Evolutionary conservation across 1,140 invertebrate genomes (phyloP), one percentile per base, ranked within the genome.

Genomic region (Papilio machaon): DNA sequence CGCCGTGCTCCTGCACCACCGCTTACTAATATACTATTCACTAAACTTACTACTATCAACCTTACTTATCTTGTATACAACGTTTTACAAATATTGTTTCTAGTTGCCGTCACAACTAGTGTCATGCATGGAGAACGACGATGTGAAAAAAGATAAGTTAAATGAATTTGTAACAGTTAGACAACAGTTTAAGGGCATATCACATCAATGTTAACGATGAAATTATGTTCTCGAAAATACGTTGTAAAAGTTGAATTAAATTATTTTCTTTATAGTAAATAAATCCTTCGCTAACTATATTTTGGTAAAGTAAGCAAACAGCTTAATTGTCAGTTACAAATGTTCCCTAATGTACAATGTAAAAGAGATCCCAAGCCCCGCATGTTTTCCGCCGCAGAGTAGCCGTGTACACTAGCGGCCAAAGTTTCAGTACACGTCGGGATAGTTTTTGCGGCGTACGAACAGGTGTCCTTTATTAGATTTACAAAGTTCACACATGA

Each of bases 381-480:
- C 17, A 19, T n/a, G 17, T 64, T 8, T 23, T 64, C 9, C 9
- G 23, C 19, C 23, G 30, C 19, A 64, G 60, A 64, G 60, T 4
- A 30, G 19, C 60, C 3, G 9, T 49, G 52, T 54, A 60, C 58
- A 74, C 43, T 13, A 60, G 75, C 15, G 54, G 52, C 13, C 52
- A 58, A 64, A 78, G 23, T 78, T 78, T 60, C 19, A 0, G 46
- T 38, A 46, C 52, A 78, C 3, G 54, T 52, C 30, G 47, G 54
- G 38, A 7, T 75, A 79, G 77, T 79, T 79, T 67, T 64, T 60
- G 54, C 23, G 60, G 52, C 77, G 43, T 13, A 30, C 15, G 30
- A 79, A 47, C 77, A 64, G 77, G 77, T 79, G 77, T 47, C 77
- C 38, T 79, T 79, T 79, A 79, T 79, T 79, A 60, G 77, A 79